Conservation (phyloP, 2,797 vertebrate genomes). For the Staurois parvus region DNA sequence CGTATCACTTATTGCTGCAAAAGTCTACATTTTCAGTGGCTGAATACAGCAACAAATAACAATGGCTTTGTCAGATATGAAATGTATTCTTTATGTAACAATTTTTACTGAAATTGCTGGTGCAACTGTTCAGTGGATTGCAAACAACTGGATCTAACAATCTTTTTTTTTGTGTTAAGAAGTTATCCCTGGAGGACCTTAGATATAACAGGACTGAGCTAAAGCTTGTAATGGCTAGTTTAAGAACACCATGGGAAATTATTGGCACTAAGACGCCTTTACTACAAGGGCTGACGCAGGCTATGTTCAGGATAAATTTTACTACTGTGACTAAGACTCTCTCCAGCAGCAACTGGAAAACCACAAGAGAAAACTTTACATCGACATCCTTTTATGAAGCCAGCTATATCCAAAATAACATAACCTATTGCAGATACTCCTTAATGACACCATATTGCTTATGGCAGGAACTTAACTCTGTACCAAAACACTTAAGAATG, state of each 20-base stretch:
- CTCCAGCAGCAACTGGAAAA: slow-evolving; percentile 50
- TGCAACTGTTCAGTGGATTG: slow-evolving; percentile 58
- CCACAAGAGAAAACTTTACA: slow-evolving; percentile 54
- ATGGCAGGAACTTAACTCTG: background rate
- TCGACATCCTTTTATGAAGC: slow-evolving; percentile 45
- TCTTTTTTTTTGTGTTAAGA: slow-evolving; percentile 62
- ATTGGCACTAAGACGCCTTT: slow-evolving; percentile 57
- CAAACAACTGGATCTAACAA: slow-evolving; percentile 62
- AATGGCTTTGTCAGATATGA: slow-evolving; percentile 60
- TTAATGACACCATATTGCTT: background rate
- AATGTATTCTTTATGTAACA: slow-evolving; percentile 63
- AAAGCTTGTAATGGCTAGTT: slow-evolving; percentile 63
- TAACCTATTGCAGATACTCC: background rate
- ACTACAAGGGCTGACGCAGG: slow-evolving; percentile 57
- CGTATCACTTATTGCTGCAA: slow-evolving; percentile 56
- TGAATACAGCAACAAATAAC: slow-evolving; percentile 60
- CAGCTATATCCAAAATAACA: slow-evolving; percentile 33
- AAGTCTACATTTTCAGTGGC: slow-evolving; percentile 58
- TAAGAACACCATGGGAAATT: slow-evolving; percentile 62
- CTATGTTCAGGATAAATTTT: slow-evolving; percentile 60
- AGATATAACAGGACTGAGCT: slow-evolving; percentile 58
- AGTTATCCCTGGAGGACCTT: slow-evolving; percentile 59
- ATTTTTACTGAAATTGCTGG: slow-evolving; percentile 64
- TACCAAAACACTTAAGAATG: background rate
- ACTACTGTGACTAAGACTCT: slow-evolving; percentile 54